Conservation (phyloP, 1,140 invertebrate species). For the Phthorimaea operculella region DNA sequence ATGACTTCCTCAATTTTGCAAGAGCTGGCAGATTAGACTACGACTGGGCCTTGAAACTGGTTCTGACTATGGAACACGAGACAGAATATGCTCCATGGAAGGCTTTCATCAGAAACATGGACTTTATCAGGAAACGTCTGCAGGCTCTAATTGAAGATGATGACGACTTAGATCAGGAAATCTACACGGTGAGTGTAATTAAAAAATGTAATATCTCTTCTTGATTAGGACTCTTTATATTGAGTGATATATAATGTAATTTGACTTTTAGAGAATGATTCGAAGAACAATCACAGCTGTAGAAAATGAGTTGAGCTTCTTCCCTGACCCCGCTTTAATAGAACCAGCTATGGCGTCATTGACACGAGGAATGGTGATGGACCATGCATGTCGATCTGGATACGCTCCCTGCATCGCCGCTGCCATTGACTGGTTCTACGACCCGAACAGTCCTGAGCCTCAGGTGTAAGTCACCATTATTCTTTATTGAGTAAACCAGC, state of each 20-base stretch:
- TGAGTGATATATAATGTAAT: neutral
- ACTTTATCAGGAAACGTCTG: constrained; percentile 62
- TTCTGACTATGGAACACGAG: constrained; percentile 72
- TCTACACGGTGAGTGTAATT: constrained; percentile 38
- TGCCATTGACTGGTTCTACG: constrained; percentile 51
- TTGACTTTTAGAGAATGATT: constrained; percentile 37
- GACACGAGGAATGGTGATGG: constrained; percentile 52
- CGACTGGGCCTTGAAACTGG: constrained; percentile 67
- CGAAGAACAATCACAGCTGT: constrained; percentile 31
- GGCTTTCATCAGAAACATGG: constrained; percentile 70
- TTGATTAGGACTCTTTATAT: no score
- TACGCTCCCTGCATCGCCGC: constrained; percentile 52
- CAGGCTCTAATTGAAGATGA: constrained; percentile 25
- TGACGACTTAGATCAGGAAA: constrained; percentile 40
- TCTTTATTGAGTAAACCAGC: no score
- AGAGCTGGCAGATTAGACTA: constrained; percentile 62
- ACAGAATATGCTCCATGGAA: constrained; percentile 74
- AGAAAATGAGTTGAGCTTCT: constrained; percentile 40
- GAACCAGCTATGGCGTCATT: constrained; percentile 42
- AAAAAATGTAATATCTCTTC: neutral
- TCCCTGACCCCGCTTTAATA: constrained; percentile 22
- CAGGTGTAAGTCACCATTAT: constrained; percentile 32
- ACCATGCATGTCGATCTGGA: constrained; percentile 41
- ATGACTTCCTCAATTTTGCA: constrained; percentile 79
- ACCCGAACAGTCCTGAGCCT: constrained; percentile 22